A percentile compares a stretch with the other conserved stretches of the same genome.
phyloP scores from a whole-genome alignment of 2,888 invertebrate genomes.

The Oscheius sp. region DNA sequence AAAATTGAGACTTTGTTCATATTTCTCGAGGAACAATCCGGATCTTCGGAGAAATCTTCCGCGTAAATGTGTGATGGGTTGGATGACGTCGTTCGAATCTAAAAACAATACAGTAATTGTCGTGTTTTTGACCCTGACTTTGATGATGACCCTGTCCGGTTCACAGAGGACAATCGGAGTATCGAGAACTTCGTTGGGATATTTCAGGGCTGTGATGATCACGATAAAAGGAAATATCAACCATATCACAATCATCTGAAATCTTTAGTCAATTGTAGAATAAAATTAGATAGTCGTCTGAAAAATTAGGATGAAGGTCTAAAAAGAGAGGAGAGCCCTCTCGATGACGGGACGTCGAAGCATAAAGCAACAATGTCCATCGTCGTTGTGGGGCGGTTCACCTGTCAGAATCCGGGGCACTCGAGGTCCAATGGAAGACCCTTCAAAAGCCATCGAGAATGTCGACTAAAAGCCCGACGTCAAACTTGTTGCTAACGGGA shows the following conservation, averaged over 20 bases:
- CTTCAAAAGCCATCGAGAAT: slow-evolving; percentile 29
- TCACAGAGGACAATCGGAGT: slow-evolving; percentile 71
- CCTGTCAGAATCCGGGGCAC: slow-evolving; percentile 15
- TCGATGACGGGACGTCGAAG: not conserved
- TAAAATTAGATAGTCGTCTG: not conserved
- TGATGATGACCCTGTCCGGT: slow-evolving; percentile 63
- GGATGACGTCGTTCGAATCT: slow-evolving; percentile 68
- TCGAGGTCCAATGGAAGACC: not conserved
- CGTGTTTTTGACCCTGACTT: slow-evolving; percentile 46
- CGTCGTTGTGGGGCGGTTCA: slow-evolving; percentile 30
- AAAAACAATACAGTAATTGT: not conserved
- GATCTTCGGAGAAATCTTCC: slow-evolving; percentile 66
- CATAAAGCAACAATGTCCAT: not conserved
- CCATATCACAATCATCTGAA: slow-evolving; percentile 22
- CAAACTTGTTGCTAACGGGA: slow-evolving; percentile 15
- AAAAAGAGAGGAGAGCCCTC: not conserved
- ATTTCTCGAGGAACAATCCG: slow-evolving; percentile 64
- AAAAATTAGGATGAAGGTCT: not conserved
- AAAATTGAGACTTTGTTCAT: slow-evolving; percentile 64
- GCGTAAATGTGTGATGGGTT: slow-evolving; percentile 72
- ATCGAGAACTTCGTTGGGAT: slow-evolving; percentile 71
- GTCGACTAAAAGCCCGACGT: slow-evolving; percentile 5
- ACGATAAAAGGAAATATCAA: slow-evolving; percentile 3
- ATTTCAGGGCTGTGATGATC: slow-evolving; percentile 41
- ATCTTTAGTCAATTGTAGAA: not conserved